Base-by-base conservation (phyloP, 1,140 invertebrate species). In the Calycopis cecrops region DNA sequence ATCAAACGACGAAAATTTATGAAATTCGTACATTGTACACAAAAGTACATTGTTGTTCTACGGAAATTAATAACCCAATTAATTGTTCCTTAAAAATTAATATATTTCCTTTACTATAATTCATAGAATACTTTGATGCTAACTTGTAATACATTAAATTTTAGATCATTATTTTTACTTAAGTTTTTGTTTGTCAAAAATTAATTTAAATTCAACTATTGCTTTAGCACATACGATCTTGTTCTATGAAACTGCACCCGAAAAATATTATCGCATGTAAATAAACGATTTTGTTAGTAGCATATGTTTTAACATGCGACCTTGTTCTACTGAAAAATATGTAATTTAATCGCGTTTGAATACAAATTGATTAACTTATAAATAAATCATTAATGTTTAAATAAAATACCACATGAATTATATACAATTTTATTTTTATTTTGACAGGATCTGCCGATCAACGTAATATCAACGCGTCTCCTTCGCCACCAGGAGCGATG, bases 11-110 rank as follows among this genome's bases (percentile, higher is more conserved):
- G n/a, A n/a, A n/a, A n/a, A n/a, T n/a, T n/a, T n/a, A n/a, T n/a
- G n/a, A n/a, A n/a, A n/a, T n/a, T n/a, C n/a, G n/a, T n/a, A n/a
- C n/a, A n/a, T n/a, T n/a, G n/a, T n/a, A n/a, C n/a, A n/a, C n/a
- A n/a, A n/a, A n/a, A n/a, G n/a, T 50, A 50, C 28, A 28, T 34
- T 50, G 11, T 50, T 50, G 48, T 50, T 50, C 48, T 50, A n/a
- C n/a, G n/a, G n/a, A n/a, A n/a, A n/a, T n/a, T n/a, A n/a, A n/a
- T n/a, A n/a, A n/a, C n/a, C n/a, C n/a, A n/a, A n/a, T n/a, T n/a
- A n/a, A n/a, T n/a, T n/a, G n/a, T n/a, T n/a, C n/a, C n/a, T 6
- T 34, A 50, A 34, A 50, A 50, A 50, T 28, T 34, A 35, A 50
- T 50, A 50, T n/a, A 14, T 50, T 50, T n/a, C 34, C 35, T 50